phyloP scores from a whole-genome alignment of 2,113 vertebrate genomes.

The Merops nubicus region DNA sequence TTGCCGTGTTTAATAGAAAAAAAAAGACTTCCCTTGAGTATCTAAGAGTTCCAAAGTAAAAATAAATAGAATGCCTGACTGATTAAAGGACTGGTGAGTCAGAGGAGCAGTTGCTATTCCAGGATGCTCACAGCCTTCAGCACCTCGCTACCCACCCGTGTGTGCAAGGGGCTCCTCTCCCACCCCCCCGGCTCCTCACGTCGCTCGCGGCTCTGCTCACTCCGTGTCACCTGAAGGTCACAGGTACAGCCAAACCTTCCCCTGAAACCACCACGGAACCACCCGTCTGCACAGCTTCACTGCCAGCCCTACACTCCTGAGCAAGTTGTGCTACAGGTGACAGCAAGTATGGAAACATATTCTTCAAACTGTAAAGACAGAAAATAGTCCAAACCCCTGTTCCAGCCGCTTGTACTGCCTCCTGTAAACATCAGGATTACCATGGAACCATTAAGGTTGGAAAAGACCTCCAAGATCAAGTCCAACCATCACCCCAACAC shows the following conservation, averaged over 20 bases:
- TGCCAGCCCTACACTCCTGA: background rate
- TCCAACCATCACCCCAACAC: too few relatives aligned
- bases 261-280: background rate
- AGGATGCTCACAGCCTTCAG: slow-evolving; percentile 11
- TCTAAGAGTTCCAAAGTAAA: slow-evolving; percentile 1
- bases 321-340: background rate
- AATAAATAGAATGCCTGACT: slow-evolving; percentile 57
- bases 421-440: slow-evolving; percentile 35
- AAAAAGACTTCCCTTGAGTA: background rate
- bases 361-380: slow-evolving; percentile 48
- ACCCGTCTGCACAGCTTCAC: background rate
- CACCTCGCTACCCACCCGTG: background rate
- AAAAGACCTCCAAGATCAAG: too few relatives aligned
- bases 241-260: background rate
- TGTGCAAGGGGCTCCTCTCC: background rate
- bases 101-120: slow-evolving; percentile 48
- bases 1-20: background rate
- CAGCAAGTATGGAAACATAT: background rate
- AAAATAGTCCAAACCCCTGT: slow-evolving; percentile 21
- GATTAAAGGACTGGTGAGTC: slow-evolving; percentile 57
- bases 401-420: background rate
- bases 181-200: rapidly evolving
- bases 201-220: rapidly evolving
- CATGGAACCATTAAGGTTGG: too few relatives aligned
- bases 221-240: background rate